Evolutionary conservation across 2,797 vertebrate genomes (phyloP), one percentile per base, ranked within the genome.

Genomic region (Gymnothorax reevesii): DNA sequence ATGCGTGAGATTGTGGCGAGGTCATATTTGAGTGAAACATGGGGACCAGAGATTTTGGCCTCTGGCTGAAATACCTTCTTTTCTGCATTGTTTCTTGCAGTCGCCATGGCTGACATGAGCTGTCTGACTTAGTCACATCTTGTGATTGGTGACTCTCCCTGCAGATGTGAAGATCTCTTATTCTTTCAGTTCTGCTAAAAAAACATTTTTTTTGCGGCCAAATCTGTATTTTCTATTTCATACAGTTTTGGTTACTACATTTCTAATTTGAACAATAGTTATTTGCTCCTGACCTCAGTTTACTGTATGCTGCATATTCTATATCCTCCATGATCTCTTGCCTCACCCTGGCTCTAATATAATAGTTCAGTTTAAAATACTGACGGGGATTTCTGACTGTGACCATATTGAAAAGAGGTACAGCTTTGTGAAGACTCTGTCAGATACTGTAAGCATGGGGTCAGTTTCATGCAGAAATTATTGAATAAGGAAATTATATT

Each of bases 101-200:
- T 27, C 33, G 8, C 49, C 57, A 77, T 42, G n/a, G 75, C 33
- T 80, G 71, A 55, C 77, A 49, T 62, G 85, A 80, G 59, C 15
- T 86, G 84, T 75, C 66, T 73, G 66, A 57, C 22, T 86, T 86
- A 86, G 57, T 86, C 62, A 86, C 8, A 57, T 83, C 86, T 86
- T 86, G 86, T 69, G 86, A 83, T 83, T 12, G n/a, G 13, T 86
- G 86, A 86, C 64, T 69, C 17, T 64, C 82, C 59, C 57, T 42
- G 57, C 82, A 17, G 82, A 60, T 62, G 7, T 57, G 22, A 83
- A 25, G 49, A 22, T 55, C 7, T 8, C 25, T 8, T 57, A 59
- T 59, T 60, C 12, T 52, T 80, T 22, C n/a, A 80, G 20, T n/a
- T 80, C 20, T 55, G 77, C 22, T 55, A 42, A 42, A 42, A 42